Evolutionary conservation across 2,113 vertebrate genomes (phyloP).

Genomic region (Oceanodroma tethys): DNA sequence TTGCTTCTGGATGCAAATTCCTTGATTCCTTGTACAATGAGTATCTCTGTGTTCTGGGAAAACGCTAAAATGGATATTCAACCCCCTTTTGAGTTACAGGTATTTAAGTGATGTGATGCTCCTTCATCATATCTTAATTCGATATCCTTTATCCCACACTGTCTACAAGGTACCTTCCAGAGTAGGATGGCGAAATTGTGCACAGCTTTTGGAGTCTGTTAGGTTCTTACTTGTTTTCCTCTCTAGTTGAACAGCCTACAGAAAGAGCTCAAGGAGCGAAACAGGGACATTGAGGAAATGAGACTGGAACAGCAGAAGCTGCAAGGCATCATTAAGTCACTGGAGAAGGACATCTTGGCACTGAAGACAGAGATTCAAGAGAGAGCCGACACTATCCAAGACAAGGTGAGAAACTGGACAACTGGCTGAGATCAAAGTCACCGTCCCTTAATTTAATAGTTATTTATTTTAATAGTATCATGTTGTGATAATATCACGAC

Average conservation of each 20-base stretch:
- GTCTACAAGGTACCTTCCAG: neutral
- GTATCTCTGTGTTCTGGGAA: neutral
- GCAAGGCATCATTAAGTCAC: slow-evolving; percentile 80
- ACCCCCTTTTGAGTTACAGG: neutral
- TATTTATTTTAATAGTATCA: neutral
- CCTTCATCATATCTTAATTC: neutral
- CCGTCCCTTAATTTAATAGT: neutral
- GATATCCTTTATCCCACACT: neutral
- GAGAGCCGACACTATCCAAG: slow-evolving; percentile 80
- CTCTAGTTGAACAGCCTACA: slow-evolving; percentile 83
- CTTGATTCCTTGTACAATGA: neutral
- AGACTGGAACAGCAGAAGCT: slow-evolving; percentile 83
- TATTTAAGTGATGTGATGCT: neutral
- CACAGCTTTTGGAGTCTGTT: neutral
- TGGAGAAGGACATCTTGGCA: slow-evolving; percentile 82
- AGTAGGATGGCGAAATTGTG: neutral
- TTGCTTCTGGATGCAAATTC: neutral
- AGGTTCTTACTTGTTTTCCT: neutral
- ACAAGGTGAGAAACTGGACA: slow-evolving; percentile 78
- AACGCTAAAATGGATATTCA: neutral
- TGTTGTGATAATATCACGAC: neutral
- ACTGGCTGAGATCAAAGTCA: neutral
- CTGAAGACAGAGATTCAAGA: slow-evolving; percentile 86
- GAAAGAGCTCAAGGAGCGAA: slow-evolving; percentile 80
- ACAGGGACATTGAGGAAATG: slow-evolving; percentile 74